Conservation (phyloP, 2,113 vertebrate species). For the Poeciliopsis turrubarensis region DNA sequence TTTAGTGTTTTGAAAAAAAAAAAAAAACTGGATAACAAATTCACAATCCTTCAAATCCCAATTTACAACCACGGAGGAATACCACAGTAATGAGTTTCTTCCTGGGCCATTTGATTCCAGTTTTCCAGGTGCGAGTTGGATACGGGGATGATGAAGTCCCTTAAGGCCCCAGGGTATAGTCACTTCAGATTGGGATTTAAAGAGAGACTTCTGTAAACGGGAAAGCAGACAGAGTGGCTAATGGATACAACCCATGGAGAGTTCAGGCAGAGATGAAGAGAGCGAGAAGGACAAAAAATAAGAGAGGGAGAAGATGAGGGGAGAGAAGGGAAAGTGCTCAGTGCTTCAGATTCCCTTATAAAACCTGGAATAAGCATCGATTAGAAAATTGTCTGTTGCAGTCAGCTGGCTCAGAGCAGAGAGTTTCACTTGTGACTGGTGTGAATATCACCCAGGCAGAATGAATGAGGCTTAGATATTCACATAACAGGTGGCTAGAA, state of each 20-base stretch:
- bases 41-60: constrained; percentile 60
- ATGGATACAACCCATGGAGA: constrained; percentile 64
- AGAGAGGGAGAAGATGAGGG: constrained; percentile 31
- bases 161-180: constrained; percentile 61
- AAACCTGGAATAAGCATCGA: constrained; percentile 56
- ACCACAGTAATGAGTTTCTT: constrained; percentile 72
- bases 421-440: constrained; percentile 46
- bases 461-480: constrained; percentile 39
- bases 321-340: constrained; percentile 55
- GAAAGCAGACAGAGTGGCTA: constrained; percentile 61
- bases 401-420: constrained; percentile 48
- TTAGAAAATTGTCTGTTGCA: constrained; percentile 55
- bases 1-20: constrained; percentile 48
- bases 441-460: constrained; percentile 58
- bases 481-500: constrained; percentile 56
- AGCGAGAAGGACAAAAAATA: constrained; percentile 36
- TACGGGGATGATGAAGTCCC: constrained; percentile 53
- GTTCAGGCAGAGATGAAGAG: constrained; percentile 50
- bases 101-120: constrained; percentile 56
- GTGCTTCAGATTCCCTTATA: constrained; percentile 46
- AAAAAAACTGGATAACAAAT: constrained; percentile 69
- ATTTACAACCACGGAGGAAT: constrained; percentile 72
- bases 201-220: constrained; percentile 59
- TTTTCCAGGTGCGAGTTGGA: constrained; percentile 68
- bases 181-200: constrained; percentile 63